Conservation (phyloP, 92 coral and sea anemone genomes). For the Meandrina meandrites region DNA sequence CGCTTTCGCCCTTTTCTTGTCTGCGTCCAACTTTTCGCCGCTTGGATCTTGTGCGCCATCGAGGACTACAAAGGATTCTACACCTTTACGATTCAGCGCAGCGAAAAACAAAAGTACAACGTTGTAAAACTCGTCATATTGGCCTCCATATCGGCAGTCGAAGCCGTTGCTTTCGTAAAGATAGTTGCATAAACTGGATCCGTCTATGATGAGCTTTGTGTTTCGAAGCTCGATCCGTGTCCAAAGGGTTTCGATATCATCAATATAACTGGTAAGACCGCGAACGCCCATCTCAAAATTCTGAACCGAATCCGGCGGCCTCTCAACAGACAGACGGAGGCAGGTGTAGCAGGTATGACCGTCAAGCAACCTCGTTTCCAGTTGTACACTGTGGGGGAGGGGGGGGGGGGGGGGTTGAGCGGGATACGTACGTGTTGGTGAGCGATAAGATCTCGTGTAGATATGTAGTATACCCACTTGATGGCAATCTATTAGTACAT, state of each 20-base stretch:
- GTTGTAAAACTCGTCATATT: constrained; percentile 65
- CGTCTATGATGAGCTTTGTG: constrained; percentile 85
- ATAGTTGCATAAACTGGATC: constrained; percentile 58
- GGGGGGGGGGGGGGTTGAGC: too few species aligned
- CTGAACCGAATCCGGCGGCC: background rate
- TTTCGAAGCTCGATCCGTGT: constrained; percentile 40
- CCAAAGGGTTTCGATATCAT: constrained; percentile 66
- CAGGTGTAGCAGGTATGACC: background rate
- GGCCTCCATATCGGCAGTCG: constrained; percentile 79
- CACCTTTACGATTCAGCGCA: constrained; percentile 51
- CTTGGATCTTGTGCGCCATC: constrained; percentile 78
- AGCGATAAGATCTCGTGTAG: too few species aligned
- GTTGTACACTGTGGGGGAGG: background rate
- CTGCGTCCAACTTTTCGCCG: constrained; percentile 70
- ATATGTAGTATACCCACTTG: too few species aligned
- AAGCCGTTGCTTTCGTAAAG: constrained; percentile 56
- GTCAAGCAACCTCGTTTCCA: background rate
- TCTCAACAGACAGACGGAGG: background rate
- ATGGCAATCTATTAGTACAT: too few species aligned
- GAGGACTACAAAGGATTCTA: constrained; percentile 73
- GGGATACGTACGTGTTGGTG: too few species aligned
- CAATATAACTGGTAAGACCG: constrained; percentile 68
- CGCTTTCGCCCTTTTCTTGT: constrained; percentile 41
- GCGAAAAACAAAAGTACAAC: constrained; percentile 63
- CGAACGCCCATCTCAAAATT: constrained; percentile 73